Evolutionary conservation across 2,797 vertebrate species (phyloP).

Genomic region (Sebastes elongatus): DNA sequence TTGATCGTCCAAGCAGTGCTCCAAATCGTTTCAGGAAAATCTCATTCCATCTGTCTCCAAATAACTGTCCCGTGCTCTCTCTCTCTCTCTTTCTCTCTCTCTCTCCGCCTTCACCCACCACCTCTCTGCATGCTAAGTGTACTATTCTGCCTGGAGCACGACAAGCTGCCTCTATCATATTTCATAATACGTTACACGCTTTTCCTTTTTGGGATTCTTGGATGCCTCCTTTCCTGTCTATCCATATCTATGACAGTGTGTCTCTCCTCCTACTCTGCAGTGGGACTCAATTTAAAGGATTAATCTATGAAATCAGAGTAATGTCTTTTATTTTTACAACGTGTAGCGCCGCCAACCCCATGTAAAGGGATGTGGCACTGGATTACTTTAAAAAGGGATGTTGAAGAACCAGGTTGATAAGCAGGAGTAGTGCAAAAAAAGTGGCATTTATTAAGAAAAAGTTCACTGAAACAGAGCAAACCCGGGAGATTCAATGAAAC

Average conservation of each 20-base stretch:
- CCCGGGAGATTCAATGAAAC: no score
- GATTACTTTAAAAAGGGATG: no score
- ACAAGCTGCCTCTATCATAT: constrained; percentile 43
- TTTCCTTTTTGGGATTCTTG: constrained; percentile 10
- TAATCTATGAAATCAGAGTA: not conserved
- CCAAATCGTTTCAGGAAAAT: constrained; percentile 53
- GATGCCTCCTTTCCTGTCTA: constrained; percentile 1
- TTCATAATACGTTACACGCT: constrained; percentile 22
- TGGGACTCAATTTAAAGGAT: not conserved
- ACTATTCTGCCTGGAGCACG: constrained; percentile 26
- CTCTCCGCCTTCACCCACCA: not conserved
- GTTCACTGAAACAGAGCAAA: no score
- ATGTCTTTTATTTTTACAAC: not conserved
- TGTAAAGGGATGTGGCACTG: no score
- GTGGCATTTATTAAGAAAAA: no score
- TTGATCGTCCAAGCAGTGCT: constrained; percentile 22
- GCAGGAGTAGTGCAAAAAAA: no score
- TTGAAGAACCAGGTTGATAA: no score
- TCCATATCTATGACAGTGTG: not conserved
- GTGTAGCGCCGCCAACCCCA: no score
- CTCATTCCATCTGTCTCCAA: constrained; percentile 51
- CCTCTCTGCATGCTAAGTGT: constrained; percentile 26
- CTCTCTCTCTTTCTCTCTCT: not conserved
- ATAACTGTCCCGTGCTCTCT: constrained; percentile 1
- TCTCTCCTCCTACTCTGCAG: not conserved